Base-by-base conservation (phyloP, 2,797 vertebrate species). In the Pangasius sanitwongsei region DNA sequence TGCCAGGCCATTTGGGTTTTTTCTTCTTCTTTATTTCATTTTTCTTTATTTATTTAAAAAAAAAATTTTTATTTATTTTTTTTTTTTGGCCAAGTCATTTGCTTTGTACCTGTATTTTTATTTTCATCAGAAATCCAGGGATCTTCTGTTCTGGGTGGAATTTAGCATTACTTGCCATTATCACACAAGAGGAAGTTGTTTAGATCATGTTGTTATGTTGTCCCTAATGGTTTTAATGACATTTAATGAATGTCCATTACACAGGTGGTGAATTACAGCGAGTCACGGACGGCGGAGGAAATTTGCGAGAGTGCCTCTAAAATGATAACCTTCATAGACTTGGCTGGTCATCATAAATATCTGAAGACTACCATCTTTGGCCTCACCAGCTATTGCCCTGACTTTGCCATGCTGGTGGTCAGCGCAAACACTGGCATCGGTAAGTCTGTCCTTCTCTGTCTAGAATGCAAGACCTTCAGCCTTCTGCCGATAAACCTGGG, bases 311-410 rank as follows among this genome's bases (percentile, higher is more conserved):
- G 96, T 89, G 97, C 97, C 87, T 98, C 97, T 88, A 98, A 98
- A 93, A 98, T 98, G 97, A 97, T 98, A 94, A 98, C 97, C 77
- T 98, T 98, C 93, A 98, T 98, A 63, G 97, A 98, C 91, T 94
- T 98, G 93, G 97, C 97, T 50, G 97, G 97, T 31, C 97, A 98
- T 93, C 97, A 98, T 93, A 98, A 98, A 87, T 98, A 98, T 92
- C 93, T 98, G 87, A 97, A 97, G 93, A 98, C 97, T 89, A 98
- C 97, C 89, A 98, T 98, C 92, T 98, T 97, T 61, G 97, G 97
- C 89, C 96, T 98, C 88, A 98, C 97, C 91, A 98, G 97, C 92
- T 98, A 98, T 92, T 98, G 97, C 89, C 97, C 97, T 0, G 97
- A 98, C 92, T 98, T 97, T 25, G 97, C 97, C 88, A 97, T 98